A percentile compares a stretch with the other conserved stretches of the same genome.
Evolutionary conservation across 2,888 invertebrate species (phyloP).

Genomic region (Melieria crassipennis): DNA sequence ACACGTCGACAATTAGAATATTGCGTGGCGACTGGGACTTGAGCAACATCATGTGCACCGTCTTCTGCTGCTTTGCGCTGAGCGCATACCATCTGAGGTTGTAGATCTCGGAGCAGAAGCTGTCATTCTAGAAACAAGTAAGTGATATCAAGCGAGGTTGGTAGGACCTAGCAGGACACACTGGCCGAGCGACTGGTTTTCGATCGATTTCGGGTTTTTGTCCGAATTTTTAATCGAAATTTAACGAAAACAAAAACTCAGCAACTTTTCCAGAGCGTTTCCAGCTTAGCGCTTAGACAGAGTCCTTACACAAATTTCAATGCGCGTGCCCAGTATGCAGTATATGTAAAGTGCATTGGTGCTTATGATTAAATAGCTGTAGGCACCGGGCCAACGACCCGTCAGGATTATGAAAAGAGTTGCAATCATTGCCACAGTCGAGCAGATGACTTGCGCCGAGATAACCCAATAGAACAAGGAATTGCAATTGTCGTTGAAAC

Average conservation of each 20-base stretch:
- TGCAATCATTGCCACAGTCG: conserved; percentile 42
- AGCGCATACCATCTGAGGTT: conserved; percentile 45
- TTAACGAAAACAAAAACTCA: too few relatives aligned
- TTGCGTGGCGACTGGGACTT: conserved; percentile 38
- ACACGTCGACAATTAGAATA: conserved; percentile 43
- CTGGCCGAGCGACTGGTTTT: too few relatives aligned
- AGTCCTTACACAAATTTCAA: conserved; percentile 45
- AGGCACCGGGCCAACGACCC: conserved; percentile 48
- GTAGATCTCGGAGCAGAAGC: conserved; percentile 41
- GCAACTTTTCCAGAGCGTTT: too few relatives aligned
- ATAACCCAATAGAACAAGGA: conserved; percentile 40
- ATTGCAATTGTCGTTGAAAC: conserved; percentile 45
- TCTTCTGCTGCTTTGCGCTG: conserved; percentile 40
- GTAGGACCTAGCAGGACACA: too few relatives aligned
- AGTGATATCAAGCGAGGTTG: background rate
- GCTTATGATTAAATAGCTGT: conserved; percentile 42
- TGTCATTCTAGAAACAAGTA: conserved; percentile 40
- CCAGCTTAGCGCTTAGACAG: too few relatives aligned
- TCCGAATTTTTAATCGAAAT: background rate
- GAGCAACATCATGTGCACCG: conserved; percentile 41
- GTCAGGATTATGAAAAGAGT: conserved; percentile 46
- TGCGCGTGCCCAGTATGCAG: conserved; percentile 49
- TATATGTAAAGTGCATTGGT: conserved; percentile 48
- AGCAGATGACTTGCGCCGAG: conserved; percentile 33
- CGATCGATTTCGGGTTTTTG: background rate